These are phyloP conservation scores for Romanomermis culicivorax DNA, from an alignment of 2,888 invertebrate species.

Conservation along the genomic window DNA sequence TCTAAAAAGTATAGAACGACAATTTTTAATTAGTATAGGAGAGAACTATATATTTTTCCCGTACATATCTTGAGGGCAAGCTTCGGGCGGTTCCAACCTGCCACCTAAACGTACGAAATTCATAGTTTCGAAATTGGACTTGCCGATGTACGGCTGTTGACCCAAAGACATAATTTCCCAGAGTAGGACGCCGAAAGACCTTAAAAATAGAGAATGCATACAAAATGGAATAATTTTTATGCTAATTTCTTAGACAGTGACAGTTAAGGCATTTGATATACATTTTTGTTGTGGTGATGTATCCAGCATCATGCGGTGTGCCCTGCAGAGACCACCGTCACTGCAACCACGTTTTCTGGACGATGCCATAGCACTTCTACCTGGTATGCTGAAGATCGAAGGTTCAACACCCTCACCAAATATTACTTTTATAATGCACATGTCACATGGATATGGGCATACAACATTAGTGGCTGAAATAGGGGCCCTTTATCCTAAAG, in stretches of 20 bases:
- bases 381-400: too few species aligned
- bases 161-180: constrained; percentile 94
- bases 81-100: constrained; percentile 44
- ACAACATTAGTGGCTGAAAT: too few species aligned
- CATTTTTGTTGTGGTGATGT: too few species aligned
- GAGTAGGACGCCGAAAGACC: constrained; percentile 46
- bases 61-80: constrained; percentile 51
- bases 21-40: not conserved
- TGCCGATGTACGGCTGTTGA: constrained; percentile 82
- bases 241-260: too few species aligned
- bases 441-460: too few species aligned
- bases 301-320: too few species aligned
- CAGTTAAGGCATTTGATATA: too few species aligned
- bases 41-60: constrained; percentile 18
- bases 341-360: too few species aligned
- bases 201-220: constrained; percentile 17
- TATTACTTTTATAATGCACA: too few species aligned
- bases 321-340: not conserved
- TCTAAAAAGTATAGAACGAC: constrained; percentile 33
- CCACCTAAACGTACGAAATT: constrained; percentile 71
- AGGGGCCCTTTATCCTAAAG: too few species aligned
- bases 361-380: too few species aligned
- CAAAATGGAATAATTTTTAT: not conserved
- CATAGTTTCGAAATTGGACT: constrained; percentile 72
- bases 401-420: too few species aligned